phyloP scores from a whole-genome alignment of 1,140 invertebrate genomes.

The Drosophila lacertosa region DNA sequence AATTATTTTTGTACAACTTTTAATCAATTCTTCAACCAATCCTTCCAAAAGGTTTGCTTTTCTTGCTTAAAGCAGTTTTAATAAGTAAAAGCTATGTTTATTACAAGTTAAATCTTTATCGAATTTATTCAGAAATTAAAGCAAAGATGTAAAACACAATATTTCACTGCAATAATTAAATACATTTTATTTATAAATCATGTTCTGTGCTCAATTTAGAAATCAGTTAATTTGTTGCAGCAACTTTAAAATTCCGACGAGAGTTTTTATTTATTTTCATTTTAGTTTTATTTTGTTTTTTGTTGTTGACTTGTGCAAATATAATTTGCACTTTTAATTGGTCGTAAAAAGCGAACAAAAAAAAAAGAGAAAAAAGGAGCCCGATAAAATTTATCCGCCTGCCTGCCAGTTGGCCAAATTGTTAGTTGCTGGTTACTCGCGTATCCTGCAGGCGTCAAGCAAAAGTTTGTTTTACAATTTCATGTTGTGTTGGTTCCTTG shows the following conservation, averaged over 20 bases:
- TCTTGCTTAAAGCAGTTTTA: no score
- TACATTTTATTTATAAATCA: no score
- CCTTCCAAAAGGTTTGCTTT: no score
- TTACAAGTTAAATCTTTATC: no score
- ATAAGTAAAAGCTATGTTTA: no score
- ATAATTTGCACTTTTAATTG: conserved; percentile 69
- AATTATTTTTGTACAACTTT: no score
- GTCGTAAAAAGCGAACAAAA: conserved; percentile 30
- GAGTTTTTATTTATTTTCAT: neutral
- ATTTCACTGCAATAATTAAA: no score
- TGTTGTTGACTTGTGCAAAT: conserved; percentile 28
- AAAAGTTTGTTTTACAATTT: conserved; percentile 51
- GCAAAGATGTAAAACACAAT: no score
- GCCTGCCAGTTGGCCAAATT: conserved; percentile 42
- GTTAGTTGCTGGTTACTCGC: conserved; percentile 29
- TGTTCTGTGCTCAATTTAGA: neutral
- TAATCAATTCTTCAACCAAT: no score
- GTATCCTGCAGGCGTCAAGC: conserved; percentile 39
- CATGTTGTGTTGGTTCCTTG: conserved; percentile 25
- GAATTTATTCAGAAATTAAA: no score
- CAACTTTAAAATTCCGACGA: neutral
- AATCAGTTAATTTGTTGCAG: neutral
- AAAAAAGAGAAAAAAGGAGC: neutral
- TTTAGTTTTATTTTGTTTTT: conserved; percentile 15
- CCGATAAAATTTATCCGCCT: neutral